Percentiles rank a stretch among this genome's conserved stretches.
These are phyloP conservation scores for Oxytorus armatus DNA, from an alignment of 2,888 invertebrate genomes.

Conservation along the genomic window DNA sequence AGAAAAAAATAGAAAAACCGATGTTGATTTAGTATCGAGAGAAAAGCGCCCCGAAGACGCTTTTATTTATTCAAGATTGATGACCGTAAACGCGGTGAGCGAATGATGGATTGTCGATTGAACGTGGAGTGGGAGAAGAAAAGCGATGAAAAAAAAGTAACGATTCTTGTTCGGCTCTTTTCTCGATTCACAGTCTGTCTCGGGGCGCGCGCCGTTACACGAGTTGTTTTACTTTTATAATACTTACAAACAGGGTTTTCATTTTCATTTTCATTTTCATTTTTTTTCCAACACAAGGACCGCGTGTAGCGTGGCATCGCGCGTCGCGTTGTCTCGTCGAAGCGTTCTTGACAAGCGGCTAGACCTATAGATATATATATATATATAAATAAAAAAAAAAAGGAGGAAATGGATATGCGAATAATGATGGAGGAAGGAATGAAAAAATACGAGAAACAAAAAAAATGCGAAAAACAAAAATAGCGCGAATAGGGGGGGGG, in stretches of 20 bases:
- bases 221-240: constrained; percentile 77
- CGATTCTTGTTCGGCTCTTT: not conserved
- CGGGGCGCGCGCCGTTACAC: too few species aligned
- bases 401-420: constrained; percentile 34
- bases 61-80: constrained; percentile 63
- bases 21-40: constrained; percentile 27
- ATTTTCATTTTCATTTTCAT: too few species aligned
- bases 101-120: constrained; percentile 46
- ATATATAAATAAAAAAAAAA: constrained; percentile 22
- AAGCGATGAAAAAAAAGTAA: constrained; percentile 22
- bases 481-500: constrained; percentile 21
- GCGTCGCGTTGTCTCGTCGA: too few species aligned
- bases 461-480: constrained; percentile 31
- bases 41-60: constrained; percentile 46
- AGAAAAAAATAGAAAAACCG: constrained; percentile 12
- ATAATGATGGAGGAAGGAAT: constrained; percentile 42
- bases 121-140: not conserved
- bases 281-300: constrained; percentile 59
- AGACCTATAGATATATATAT: too few species aligned
- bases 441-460: constrained; percentile 42
- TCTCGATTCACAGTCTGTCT: too few species aligned
- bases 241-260: constrained; percentile 73
- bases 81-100: too few species aligned
- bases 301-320: constrained; percentile 14
- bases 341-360: constrained; percentile 51